phyloP scores from a whole-genome alignment of 2,113 vertebrate species.

The Oenanthe melanoleuca region DNA sequence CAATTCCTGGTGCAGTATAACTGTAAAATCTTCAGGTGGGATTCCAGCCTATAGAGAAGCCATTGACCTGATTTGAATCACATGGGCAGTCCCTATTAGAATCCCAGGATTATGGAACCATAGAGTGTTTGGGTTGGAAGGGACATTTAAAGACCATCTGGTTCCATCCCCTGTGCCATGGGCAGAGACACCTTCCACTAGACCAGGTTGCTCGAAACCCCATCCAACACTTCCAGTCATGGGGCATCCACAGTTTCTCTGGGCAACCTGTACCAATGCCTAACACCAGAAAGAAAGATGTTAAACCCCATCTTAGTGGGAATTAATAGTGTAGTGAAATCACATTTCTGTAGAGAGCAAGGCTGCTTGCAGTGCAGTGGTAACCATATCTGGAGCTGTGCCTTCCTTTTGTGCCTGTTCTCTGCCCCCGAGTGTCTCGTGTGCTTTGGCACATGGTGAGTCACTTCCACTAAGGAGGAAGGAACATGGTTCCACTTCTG shows the following conservation, averaged over 20 bases:
- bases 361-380: not conserved
- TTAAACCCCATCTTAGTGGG: not conserved
- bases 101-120: not conserved
- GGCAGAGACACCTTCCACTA: not conserved
- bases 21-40: not conserved
- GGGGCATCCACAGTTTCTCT: not conserved
- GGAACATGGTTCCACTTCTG: not conserved
- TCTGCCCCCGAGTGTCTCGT: not conserved
- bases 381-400: not conserved
- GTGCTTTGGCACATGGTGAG: not conserved
- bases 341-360: not conserved
- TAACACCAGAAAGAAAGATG: not conserved
- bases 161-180: not conserved
- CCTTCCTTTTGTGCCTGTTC: not conserved
- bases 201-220: not conserved
- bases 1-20: not conserved
- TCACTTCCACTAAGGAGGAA: not conserved
- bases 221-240: not conserved
- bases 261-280: not conserved
- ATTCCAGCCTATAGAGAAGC: not conserved
- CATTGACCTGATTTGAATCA: not conserved
- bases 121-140: not conserved
- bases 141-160: not conserved
- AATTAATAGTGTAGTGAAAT: not conserved
- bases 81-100: not conserved